Evolutionary conservation across 2,797 vertebrate genomes (phyloP).

Genomic region (Oceanodroma leucorhoa): DNA sequence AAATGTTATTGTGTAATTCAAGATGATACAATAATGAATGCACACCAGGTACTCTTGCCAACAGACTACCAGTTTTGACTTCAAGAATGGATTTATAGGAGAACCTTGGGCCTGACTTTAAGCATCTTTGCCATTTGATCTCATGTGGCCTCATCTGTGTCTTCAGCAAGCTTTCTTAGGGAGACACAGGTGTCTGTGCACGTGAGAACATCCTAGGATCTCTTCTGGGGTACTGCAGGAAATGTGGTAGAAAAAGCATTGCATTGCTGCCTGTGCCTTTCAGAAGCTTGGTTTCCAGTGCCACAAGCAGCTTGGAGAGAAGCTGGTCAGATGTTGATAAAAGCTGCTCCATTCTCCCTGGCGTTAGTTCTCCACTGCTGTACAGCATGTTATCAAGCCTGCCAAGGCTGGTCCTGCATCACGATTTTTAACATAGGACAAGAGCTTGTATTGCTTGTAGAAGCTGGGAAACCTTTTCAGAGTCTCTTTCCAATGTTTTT

Average conservation of each 20-base stretch:
- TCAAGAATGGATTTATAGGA: neutral
- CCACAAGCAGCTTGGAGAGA: neutral
- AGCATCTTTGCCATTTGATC: neutral
- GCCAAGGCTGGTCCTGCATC: neutral
- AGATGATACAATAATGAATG: neutral
- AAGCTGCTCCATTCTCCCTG: neutral
- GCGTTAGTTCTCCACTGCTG: neutral
- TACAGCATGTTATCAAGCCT: neutral
- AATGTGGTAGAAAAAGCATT: neutral
- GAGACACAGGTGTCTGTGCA: neutral
- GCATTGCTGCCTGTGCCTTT: neutral
- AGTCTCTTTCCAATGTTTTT: neutral
- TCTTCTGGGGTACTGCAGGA: neutral
- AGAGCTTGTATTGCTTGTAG: neutral
- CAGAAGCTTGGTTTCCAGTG: neutral
- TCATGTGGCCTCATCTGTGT: neutral
- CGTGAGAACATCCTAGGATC: neutral
- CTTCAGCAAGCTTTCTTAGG: neutral
- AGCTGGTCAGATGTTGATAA: neutral
- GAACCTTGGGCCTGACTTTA: neutral
- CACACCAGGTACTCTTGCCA: neutral
- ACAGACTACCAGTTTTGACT: neutral
- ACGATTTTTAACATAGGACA: neutral
- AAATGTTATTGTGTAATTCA: neutral
- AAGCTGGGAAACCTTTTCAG: neutral